Percentiles rank a stretch among this genome's conserved stretches.
phyloP scores from a whole-genome alignment of 2,797 vertebrate species.

The Anguilla obscura region DNA sequence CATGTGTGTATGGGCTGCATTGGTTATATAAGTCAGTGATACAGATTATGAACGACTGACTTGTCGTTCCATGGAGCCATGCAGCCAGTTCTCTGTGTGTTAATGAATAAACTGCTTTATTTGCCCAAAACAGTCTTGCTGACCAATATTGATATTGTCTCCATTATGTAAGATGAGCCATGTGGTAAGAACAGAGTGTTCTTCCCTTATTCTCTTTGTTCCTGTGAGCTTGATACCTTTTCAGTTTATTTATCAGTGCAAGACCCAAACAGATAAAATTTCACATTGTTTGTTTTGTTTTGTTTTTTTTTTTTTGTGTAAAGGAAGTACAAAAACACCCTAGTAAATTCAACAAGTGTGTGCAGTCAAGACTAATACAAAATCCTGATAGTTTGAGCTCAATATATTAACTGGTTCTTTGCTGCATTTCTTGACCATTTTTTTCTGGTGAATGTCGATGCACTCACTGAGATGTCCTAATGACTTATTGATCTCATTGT shows the following conservation, averaged over 20 bases:
- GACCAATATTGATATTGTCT: background rate
- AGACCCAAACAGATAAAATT: background rate
- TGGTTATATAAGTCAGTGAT: too few species aligned
- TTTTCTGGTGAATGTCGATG: constrained; percentile 11
- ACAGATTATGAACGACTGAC: background rate
- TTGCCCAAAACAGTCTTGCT: background rate
- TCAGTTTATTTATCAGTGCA: background rate
- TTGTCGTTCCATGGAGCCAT: background rate
- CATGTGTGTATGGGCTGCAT: background rate
- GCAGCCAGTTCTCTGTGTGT: background rate
- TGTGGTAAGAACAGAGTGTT: background rate
- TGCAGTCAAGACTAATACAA: background rate
- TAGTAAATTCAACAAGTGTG: background rate
- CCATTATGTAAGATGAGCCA: background rate
- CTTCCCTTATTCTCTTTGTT: background rate
- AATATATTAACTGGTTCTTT: constrained; percentile 19
- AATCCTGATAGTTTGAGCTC: constrained; percentile 10
- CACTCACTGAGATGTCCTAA: constrained; percentile 13
- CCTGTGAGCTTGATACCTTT: background rate
- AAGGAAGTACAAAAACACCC: background rate
- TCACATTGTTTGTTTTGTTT: background rate
- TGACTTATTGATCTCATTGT: constrained; percentile 32
- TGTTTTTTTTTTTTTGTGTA: background rate
- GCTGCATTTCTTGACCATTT: constrained; percentile 29
- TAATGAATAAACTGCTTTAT: constrained; percentile 21